phyloP scores from a whole-genome alignment of 2,888 invertebrate genomes.

The Atethmia centrago region DNA sequence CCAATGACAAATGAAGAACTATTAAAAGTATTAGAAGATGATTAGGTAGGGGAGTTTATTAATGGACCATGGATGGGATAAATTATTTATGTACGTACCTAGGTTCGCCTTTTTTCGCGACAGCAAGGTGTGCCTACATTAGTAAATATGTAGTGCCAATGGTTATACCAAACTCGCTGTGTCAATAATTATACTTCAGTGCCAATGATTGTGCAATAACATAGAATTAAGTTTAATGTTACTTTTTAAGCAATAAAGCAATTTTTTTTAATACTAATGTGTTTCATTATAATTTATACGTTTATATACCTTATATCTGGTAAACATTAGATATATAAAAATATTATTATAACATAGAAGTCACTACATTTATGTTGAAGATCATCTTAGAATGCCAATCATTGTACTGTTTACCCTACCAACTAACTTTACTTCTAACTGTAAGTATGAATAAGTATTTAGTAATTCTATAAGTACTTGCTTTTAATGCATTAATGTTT shows the following conservation, averaged over 20 bases:
- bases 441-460: too few relatives aligned
- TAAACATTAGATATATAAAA: constrained; percentile 56
- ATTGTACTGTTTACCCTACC: constrained; percentile 32
- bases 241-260: constrained; percentile 60
- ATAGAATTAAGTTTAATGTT: constrained; percentile 60
- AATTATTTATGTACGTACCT: constrained; percentile 8
- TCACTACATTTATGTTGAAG: constrained; percentile 41
- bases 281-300: constrained; percentile 51
- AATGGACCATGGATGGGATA: constrained; percentile 36
- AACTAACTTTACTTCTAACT: too few relatives aligned
- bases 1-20: constrained; percentile 61
- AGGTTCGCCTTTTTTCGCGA: constrained; percentile 16
- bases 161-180: constrained; percentile 58
- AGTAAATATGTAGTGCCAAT: constrained; percentile 50
- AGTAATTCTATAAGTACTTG: too few relatives aligned
- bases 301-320: constrained; percentile 47
- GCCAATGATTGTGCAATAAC: constrained; percentile 62
- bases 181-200: constrained; percentile 60
- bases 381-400: constrained; percentile 33
- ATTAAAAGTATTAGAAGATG: constrained; percentile 59
- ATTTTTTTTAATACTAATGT: constrained; percentile 45
- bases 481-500: too few relatives aligned
- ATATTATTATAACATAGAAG: constrained; percentile 54
- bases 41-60: constrained; percentile 53
- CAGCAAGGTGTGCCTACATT: constrained; percentile 42